Evolutionary conservation across 2,113 vertebrate species (phyloP).

Genomic region (Thamnaconus septentrionalis): DNA sequence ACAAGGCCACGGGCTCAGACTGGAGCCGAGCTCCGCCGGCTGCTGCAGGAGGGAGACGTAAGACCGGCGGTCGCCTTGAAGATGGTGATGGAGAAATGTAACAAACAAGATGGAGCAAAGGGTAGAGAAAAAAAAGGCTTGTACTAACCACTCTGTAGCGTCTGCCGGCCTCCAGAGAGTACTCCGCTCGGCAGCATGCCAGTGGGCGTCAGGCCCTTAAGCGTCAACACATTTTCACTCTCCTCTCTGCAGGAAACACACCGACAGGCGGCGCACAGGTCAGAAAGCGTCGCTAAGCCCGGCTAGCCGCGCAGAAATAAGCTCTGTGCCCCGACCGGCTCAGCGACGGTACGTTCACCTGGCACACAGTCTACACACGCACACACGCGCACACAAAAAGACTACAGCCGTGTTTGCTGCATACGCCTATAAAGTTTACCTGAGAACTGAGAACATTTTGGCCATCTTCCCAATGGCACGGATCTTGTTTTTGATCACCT

Average conservation of each 20-base stretch:
- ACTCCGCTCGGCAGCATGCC: constrained; percentile 84
- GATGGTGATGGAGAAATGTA: constrained; percentile 12
- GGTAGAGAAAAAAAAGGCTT: constrained; percentile 15
- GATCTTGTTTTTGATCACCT: constrained; percentile 85
- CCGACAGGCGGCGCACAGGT: constrained; percentile 29
- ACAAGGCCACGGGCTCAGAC: not conserved
- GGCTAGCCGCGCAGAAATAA: constrained; percentile 8
- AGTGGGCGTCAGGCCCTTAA: constrained; percentile 83
- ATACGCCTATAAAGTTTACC: constrained; percentile 52
- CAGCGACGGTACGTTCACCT: not conserved
- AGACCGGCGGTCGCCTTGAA: constrained; percentile 5
- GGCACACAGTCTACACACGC: not conserved
- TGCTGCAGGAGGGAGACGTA: not conserved
- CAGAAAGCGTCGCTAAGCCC: constrained; percentile 27
- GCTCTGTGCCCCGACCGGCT: not conserved
- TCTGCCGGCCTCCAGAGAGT: constrained; percentile 82
- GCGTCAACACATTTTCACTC: constrained; percentile 84
- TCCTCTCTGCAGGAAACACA: constrained; percentile 77
- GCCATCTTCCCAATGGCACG: constrained; percentile 85
- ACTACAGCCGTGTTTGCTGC: not conserved
- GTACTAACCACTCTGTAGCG: constrained; percentile 81
- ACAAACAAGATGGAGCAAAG: constrained; percentile 36
- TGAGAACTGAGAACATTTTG: constrained; percentile 83
- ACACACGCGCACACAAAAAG: not conserved
- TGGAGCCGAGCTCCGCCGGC: not conserved